Base-by-base conservation (phyloP, 2,113 vertebrate species). In the Bolborhynchus lineola region DNA sequence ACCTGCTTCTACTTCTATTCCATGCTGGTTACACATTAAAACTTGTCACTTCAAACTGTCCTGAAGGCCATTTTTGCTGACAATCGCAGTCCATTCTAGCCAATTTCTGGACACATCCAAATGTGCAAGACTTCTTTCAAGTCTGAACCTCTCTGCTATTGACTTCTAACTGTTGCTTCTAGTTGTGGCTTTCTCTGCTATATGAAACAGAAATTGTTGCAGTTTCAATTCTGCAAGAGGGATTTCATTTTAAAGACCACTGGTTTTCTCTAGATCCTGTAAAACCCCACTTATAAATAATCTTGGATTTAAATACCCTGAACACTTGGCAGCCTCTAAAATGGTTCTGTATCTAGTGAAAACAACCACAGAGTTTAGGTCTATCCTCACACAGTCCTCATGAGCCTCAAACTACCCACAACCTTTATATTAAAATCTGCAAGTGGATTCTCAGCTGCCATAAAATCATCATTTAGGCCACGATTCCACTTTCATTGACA, bases 221-320 rank as follows among this genome's bases (percentile, higher is more conserved):
- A 92, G 39, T 64, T 88, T 92, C 57, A 71, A 26, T 93, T 84
- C 90, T 94, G 76, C 44, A 82, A 53, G 64, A 86, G 7, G 57
- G 62, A 92, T 91, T 92, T 92, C 13, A 33, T 91, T 95, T 85
- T 92, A 90, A 94, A 92, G 57, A 84, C 69, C 53, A 84, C 57
- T 69, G 39, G 14, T 86, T 94, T 96, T 84, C 57, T 71, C 21
- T 47, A 64, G 69, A 92, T 64, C 39, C 52, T 88, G 44, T 88
- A 93, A 88, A 88, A n/a, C 26, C 90, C 90, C 52, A 68, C 49
- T 83, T 90, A 71, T 86, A 90, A 90, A 93, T 83, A 91, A 86
- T 7, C 15, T n/a, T 31, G 44, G 42, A 94, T 92, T 94, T 86
- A 91, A 91, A 92, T 65, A 37, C n/a, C 29, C 33, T 47, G 50